phyloP scores from a whole-genome alignment of 30 jellyfish, hydroid and myxozoan species.

The Nemopilema nomurai region DNA sequence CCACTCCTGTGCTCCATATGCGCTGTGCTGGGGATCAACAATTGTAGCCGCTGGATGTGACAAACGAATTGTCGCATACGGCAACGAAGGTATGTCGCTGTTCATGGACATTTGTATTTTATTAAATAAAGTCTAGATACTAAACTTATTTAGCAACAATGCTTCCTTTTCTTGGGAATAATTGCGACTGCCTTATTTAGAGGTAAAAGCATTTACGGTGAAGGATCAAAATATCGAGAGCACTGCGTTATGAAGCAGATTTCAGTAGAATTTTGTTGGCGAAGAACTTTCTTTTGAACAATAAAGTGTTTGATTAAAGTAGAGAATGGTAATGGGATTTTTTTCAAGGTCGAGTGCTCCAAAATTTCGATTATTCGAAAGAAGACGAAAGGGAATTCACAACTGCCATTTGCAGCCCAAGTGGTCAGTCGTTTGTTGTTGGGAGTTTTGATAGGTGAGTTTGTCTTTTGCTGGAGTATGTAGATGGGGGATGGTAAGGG shows the following conservation, averaged over 20 bases:
- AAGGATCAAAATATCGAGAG: no score
- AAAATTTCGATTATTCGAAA: conserved; percentile 77
- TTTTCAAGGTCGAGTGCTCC: conserved; percentile 77
- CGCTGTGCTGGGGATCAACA: conserved; percentile 94
- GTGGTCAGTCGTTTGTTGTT: conserved; percentile 90
- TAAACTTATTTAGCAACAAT: no score
- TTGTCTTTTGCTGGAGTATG: neutral
- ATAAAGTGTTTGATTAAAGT: no score
- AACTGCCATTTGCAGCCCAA: conserved; percentile 92
- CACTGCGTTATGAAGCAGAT: no score
- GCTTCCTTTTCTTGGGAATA: no score
- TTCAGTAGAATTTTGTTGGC: no score
- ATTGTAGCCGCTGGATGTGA: conserved; percentile 97
- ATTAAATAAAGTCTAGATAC: neutral
- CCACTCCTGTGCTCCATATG: conserved; percentile 91
- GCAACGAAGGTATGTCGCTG: conserved; percentile 97
- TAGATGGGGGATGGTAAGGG: neutral
- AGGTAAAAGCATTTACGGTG: no score
- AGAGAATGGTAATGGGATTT: no score
- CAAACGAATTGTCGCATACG: conserved; percentile 87
- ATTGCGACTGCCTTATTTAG: no score
- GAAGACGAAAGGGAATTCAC: conserved; percentile 94
- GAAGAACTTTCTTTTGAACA: no score
- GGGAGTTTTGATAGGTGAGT: conserved; percentile 87
- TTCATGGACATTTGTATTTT: neutral